These are phyloP conservation scores for Theristicus caerulescens DNA, from an alignment of 2,113 vertebrate genomes.

Conservation along the genomic window DNA sequence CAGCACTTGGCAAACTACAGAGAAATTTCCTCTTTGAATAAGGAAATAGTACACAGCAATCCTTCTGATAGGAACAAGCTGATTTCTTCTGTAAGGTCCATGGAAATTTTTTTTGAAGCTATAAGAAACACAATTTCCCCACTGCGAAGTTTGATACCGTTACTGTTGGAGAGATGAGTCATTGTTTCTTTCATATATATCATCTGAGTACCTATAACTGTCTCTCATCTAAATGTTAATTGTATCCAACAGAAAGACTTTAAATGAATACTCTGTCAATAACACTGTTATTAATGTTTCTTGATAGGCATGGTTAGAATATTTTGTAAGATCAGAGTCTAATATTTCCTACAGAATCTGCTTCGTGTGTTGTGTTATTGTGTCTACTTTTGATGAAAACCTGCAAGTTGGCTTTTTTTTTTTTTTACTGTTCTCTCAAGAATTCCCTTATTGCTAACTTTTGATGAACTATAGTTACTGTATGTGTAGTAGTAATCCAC, in stretches of 20 bases:
- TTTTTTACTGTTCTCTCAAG: neutral
- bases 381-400: conserved; percentile 34
- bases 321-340: conserved; percentile 41
- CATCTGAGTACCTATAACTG: conserved; percentile 56
- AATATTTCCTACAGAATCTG: conserved; percentile 22
- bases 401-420: neutral
- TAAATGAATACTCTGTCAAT: conserved; percentile 62
- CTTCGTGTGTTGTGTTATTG: neutral
- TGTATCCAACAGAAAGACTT: conserved; percentile 63
- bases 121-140: neutral
- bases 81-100: neutral
- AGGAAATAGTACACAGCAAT: neutral
- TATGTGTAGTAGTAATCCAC: neutral
- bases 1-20: neutral
- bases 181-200: conserved; percentile 49
- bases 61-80: neutral
- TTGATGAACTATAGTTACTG: neutral
- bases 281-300: conserved; percentile 64
- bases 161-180: conserved; percentile 45
- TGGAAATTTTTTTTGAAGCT: neutral
- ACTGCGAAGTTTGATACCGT: neutral
- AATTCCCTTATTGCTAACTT: neutral
- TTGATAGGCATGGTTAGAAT: conserved; percentile 59
- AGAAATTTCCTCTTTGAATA: neutral
- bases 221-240: conserved; percentile 65